Evolutionary conservation across 2,797 vertebrate species (phyloP).

Genomic region (Enteromius trimaculatus): DNA sequence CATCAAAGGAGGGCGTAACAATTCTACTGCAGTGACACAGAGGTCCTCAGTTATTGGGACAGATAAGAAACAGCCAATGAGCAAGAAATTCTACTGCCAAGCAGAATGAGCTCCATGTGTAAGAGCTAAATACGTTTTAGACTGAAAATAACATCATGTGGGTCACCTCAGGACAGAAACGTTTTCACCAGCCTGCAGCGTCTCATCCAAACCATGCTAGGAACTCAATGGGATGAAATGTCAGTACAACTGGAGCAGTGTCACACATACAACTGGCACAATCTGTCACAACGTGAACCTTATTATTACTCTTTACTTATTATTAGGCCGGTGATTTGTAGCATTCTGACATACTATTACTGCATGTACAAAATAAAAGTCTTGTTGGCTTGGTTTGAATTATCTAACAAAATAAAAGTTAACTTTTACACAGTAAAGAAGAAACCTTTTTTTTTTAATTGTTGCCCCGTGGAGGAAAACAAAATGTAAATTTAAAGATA

Average conservation of each 20-base stretch:
- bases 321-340: conserved; percentile 2
- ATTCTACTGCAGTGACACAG: conserved; percentile 15
- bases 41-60: conserved; percentile 9
- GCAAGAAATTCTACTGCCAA: conserved; percentile 25
- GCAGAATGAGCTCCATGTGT: conserved; percentile 39
- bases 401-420: neutral
- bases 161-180: conserved; percentile 50
- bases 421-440: neutral
- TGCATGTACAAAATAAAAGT: neutral
- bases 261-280: conserved; percentile 23
- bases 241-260: conserved; percentile 23
- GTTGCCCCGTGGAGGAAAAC: too few species aligned
- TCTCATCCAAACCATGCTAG: conserved; percentile 28
- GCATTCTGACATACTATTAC: neutral
- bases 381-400: neutral
- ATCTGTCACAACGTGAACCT: neutral
- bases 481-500: too few species aligned
- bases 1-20: neutral
- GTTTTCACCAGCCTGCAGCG: neutral
- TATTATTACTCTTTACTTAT: conserved; percentile 14
- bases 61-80: conserved; percentile 20
- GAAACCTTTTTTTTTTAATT: neutral
- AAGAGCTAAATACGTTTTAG: conserved; percentile 42
- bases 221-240: conserved; percentile 15
- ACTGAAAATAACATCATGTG: conserved; percentile 48